Conservation (phyloP, 2,888 invertebrate species). For the Elmis aenea region DNA sequence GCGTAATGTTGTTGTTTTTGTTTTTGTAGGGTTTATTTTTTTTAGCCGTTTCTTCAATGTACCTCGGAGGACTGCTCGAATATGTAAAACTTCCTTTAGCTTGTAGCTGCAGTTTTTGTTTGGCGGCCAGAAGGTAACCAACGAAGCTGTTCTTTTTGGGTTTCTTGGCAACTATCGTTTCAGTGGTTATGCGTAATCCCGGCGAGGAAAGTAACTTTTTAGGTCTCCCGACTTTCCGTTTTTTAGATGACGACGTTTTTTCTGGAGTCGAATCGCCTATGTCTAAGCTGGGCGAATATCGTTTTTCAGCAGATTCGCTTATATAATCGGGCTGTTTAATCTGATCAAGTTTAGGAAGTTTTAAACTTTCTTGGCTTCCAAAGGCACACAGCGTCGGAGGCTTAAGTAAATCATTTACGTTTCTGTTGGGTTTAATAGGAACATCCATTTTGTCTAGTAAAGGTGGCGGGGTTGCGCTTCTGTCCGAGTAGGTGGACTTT, state of each 20-base stretch:
- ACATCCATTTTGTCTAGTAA: constrained; percentile 38
- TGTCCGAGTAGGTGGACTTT: constrained; percentile 40
- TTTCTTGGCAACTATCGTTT: constrained; percentile 79
- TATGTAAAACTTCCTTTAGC: constrained; percentile 48
- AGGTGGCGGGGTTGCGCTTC: constrained; percentile 38
- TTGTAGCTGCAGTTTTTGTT: constrained; percentile 55
- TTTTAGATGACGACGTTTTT: constrained; percentile 52
- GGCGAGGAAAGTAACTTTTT: constrained; percentile 60
- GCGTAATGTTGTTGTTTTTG: constrained; percentile 33
- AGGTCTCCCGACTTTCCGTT: constrained; percentile 78
- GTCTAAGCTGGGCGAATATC: constrained; percentile 23
- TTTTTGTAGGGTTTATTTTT: constrained; percentile 30
- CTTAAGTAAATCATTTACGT: constrained; percentile 37
- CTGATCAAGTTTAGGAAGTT: constrained; percentile 14
- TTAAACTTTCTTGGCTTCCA: constrained; percentile 23
- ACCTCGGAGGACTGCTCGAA: constrained; percentile 52
- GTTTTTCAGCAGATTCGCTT: constrained; percentile 11
- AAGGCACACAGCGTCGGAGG: constrained; percentile 43
- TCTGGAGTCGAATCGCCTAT: constrained; percentile 32
- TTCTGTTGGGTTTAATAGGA: constrained; percentile 29
- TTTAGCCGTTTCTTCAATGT: constrained; percentile 37
- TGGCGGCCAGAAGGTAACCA: constrained; percentile 60
- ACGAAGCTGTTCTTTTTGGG: constrained; percentile 65
- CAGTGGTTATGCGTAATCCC: constrained; percentile 58
- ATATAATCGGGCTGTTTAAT: constrained; percentile 10